phyloP scores from a whole-genome alignment of 1,140 invertebrate genomes.

The Zaprionus ornatus region DNA sequence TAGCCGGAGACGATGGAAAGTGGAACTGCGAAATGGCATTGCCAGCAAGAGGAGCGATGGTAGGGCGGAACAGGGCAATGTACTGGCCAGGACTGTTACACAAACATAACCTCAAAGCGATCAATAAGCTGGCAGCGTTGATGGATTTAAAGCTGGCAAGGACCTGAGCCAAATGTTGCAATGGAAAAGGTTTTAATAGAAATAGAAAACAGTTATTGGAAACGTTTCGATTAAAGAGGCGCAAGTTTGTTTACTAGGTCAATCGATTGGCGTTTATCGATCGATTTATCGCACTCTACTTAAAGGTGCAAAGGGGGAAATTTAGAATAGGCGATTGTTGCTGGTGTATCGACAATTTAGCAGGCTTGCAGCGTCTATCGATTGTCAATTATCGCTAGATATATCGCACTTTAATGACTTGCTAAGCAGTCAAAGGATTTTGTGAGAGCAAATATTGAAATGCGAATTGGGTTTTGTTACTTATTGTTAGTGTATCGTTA shows the following conservation, averaged over 20 bases:
- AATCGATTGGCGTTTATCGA: no score
- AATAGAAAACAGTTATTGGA: no score
- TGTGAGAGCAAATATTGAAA: no score
- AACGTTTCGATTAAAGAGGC: no score
- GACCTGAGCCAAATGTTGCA: neutral
- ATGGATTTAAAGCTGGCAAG: neutral
- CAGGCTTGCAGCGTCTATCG: neutral
- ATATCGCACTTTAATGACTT: neutral
- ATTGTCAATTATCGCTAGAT: neutral
- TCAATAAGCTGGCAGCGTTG: constrained; percentile 20
- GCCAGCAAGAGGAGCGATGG: no score
- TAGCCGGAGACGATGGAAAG: constrained; percentile 38
- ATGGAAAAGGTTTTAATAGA: neutral
- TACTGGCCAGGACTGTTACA: constrained; percentile 18
- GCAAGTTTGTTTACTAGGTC: no score
- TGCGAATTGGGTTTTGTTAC: no score
- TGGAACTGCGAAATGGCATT: constrained; percentile 1
- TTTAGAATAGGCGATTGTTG: neutral
- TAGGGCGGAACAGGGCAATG: constrained; percentile 29
- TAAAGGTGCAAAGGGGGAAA: no score
- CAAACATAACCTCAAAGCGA: constrained; percentile 18
- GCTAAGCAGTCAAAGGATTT: no score
- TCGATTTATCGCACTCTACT: no score
- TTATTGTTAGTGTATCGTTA: no score
- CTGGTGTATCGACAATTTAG: neutral